Evolutionary conservation across 2,888 invertebrate species (phyloP).

Genomic region (Netelia fuscicornis): DNA sequence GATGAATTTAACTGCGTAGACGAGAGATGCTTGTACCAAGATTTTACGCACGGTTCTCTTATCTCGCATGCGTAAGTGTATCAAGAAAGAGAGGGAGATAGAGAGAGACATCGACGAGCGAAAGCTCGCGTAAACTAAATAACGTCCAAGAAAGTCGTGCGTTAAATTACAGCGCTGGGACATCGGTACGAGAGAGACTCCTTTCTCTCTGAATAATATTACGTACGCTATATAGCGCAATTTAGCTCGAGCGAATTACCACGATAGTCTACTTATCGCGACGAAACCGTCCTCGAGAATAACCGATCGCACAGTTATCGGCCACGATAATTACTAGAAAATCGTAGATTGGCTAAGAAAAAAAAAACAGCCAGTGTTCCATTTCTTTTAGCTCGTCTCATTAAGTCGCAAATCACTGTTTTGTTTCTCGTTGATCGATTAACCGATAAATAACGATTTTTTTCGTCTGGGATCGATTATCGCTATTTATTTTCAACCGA

Average conservation of each 20-base stretch:
- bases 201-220: constrained; percentile 15
- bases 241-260: background rate
- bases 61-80: constrained; percentile 29
- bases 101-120: constrained; percentile 43
- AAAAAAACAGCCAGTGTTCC: background rate
- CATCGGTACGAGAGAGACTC: constrained; percentile 32
- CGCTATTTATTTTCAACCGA: no score
- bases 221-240: background rate
- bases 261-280: constrained; percentile 1
- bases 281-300: background rate
- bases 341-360: background rate
- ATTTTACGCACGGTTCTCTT: constrained; percentile 58
- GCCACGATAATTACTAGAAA: background rate
- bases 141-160: constrained; percentile 36
- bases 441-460: no score
- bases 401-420: no score
- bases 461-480: no score
- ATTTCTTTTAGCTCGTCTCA: no score
- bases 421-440: no score
- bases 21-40: constrained; percentile 25
- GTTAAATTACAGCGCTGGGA: constrained; percentile 33
- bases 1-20: background rate
- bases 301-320: background rate
- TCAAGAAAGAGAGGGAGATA: constrained; percentile 35
- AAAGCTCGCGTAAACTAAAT: constrained; percentile 54